phyloP scores from a whole-genome alignment of 1,140 invertebrate species.

The Hypothenemus hampei region DNA sequence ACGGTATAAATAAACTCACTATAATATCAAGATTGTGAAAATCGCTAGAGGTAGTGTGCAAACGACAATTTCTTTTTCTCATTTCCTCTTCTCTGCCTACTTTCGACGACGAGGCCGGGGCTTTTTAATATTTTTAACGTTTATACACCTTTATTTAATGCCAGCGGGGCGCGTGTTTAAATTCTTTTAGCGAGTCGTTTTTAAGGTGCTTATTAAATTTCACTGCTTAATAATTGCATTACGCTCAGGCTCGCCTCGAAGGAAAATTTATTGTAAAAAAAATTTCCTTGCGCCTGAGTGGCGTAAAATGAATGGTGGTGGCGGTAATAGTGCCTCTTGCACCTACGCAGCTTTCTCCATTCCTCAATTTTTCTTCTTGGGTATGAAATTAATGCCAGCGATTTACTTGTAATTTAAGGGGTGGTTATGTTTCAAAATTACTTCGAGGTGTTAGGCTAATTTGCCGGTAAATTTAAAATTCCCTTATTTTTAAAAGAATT shows the following conservation, averaged over 20 bases:
- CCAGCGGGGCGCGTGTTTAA: conserved; percentile 32
- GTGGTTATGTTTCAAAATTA: conserved; percentile 11
- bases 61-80: conserved; percentile 35
- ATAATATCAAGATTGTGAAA: conserved; percentile 41
- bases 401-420: conserved; percentile 26
- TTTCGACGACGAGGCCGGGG: no score
- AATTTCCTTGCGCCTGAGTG: conserved; percentile 22
- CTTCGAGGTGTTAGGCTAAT: no score
- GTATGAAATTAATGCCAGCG: conserved; percentile 18
- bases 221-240: conserved; percentile 40
- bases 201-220: conserved; percentile 43
- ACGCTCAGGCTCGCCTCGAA: conserved; percentile 21
- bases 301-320: conserved; percentile 17
- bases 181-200: conserved; percentile 34
- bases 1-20: conserved; percentile 41
- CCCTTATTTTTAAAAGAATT: no score
- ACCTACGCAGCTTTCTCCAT: conserved; percentile 21
- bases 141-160: conserved; percentile 42
- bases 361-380: conserved; percentile 19
- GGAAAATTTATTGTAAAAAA: conserved; percentile 34
- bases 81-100: conserved; percentile 27
- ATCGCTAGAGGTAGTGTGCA: conserved; percentile 36
- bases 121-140: conserved; percentile 40
- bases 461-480: no score
- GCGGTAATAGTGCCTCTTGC: conserved; percentile 18